Percentiles rank a stretch among this genome's conserved stretches.
These are phyloP conservation scores for Siniperca obscura DNA, from an alignment of 2,797 vertebrate genomes.

Conservation along the genomic window DNA sequence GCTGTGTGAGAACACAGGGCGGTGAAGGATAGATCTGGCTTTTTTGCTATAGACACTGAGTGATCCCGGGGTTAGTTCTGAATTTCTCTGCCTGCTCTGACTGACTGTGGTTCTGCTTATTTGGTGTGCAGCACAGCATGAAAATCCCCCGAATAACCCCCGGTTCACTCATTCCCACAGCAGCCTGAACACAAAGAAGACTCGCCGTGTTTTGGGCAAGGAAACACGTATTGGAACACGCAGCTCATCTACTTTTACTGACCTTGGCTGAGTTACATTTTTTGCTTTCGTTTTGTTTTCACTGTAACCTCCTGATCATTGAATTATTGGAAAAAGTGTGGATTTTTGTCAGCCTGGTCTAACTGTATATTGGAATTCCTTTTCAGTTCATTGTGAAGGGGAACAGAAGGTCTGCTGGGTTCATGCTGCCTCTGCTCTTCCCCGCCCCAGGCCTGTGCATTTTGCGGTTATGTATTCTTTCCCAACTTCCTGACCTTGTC, in stretches of 20 bases:
- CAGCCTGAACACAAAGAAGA: conserved; percentile 55
- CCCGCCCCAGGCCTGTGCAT: conserved; percentile 51
- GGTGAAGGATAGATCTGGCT: conserved; percentile 58
- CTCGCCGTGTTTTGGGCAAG: conserved; percentile 52
- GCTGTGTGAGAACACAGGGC: conserved; percentile 66
- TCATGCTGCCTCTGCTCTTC: conserved; percentile 66
- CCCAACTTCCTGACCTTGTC: conserved; percentile 76
- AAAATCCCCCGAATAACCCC: conserved; percentile 74
- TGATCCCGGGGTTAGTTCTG: conserved; percentile 76
- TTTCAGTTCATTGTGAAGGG: conserved; percentile 34
- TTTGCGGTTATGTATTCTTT: conserved; percentile 51
- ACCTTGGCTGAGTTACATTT: conserved; percentile 62
- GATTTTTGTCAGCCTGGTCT: conserved; percentile 22
- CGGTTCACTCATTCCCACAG: conserved; percentile 68
- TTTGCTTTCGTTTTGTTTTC: conserved; percentile 59
- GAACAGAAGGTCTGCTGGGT: conserved; percentile 69
- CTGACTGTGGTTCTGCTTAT: conserved; percentile 76
- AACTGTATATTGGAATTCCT: conserved; percentile 40
- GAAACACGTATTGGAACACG: conserved; percentile 58
- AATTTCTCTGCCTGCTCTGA: conserved; percentile 72
- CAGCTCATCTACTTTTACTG: conserved; percentile 59
- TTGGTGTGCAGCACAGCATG: conserved; percentile 80
- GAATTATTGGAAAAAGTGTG: conserved; percentile 42
- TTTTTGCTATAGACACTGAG: conserved; percentile 58
- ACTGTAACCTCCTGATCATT: conserved; percentile 63